These are phyloP conservation scores for Teleiodes luculella DNA, from an alignment of 2,888 invertebrate genomes.

Conservation along the genomic window DNA sequence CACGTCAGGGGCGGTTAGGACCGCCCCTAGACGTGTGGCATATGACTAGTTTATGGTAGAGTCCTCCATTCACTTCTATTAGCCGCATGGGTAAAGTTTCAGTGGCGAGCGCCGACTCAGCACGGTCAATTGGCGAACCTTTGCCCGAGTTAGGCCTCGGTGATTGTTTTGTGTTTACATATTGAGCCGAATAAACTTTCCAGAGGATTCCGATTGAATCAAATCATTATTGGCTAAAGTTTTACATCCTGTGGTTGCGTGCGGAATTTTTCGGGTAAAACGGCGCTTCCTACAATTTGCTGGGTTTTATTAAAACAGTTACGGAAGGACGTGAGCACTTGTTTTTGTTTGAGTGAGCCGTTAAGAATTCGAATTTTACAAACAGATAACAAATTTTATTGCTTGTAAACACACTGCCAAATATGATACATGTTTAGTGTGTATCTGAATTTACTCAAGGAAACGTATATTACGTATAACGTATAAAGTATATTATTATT, in stretches of 20 bases:
- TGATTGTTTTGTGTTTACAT: constrained; percentile 14
- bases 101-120: constrained; percentile 10
- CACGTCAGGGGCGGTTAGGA: too few species aligned
- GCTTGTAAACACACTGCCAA: too few species aligned
- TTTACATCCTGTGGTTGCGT: not conserved
- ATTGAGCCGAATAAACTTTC: constrained; percentile 5
- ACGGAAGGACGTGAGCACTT: not conserved
- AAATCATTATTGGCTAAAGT: not conserved
- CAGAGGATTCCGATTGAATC: constrained; percentile 6
- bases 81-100: not conserved
- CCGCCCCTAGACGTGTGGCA: too few species aligned
- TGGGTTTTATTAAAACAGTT: not conserved
- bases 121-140: constrained; percentile 6
- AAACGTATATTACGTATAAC: too few species aligned
- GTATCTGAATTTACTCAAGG: too few species aligned
- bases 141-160: not conserved
- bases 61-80: not conserved
- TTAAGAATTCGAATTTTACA: not conserved
- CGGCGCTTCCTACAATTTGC: not conserved
- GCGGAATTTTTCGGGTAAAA: not conserved
- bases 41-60: too few species aligned
- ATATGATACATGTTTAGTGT: too few species aligned
- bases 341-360: not conserved
- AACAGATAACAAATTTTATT: too few species aligned
- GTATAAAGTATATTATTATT: too few species aligned